phyloP scores from a whole-genome alignment of 2,113 vertebrate species.

The Madoqua kirkii region DNA sequence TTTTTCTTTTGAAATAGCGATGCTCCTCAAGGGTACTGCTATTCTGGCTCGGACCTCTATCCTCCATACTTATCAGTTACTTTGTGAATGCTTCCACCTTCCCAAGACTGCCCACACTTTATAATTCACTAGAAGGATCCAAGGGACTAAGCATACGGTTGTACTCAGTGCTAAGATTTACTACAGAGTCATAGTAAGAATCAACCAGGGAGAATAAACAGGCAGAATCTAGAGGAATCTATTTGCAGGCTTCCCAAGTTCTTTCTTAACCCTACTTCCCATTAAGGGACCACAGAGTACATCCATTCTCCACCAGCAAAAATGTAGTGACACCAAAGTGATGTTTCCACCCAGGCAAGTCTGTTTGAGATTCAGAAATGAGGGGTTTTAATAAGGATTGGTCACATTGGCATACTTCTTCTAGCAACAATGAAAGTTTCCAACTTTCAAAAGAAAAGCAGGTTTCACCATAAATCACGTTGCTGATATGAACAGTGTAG shows the following conservation, averaged over 20 bases:
- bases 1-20: not conserved
- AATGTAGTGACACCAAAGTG: not conserved
- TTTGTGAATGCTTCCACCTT: not conserved
- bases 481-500: not conserved
- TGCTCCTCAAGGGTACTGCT: not conserved
- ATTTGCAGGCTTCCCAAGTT: not conserved
- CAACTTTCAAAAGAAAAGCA: not conserved
- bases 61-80: not conserved
- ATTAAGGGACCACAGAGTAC: not conserved
- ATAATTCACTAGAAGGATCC: not conserved
- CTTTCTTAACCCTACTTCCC: not conserved
- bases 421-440: not conserved
- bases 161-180: not conserved
- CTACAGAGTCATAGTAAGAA: not conserved
- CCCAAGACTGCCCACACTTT: not conserved
- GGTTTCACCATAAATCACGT: not conserved
- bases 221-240: not conserved
- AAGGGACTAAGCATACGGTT: not conserved
- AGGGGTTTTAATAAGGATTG: not conserved
- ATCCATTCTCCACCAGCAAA: not conserved
- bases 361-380: not conserved
- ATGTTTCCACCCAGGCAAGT: not conserved
- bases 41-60: not conserved
- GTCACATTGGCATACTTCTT: not conserved
- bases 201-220: not conserved